phyloP scores from a whole-genome alignment of 2,888 invertebrate species.

The Cataglyphis cursor region DNA sequence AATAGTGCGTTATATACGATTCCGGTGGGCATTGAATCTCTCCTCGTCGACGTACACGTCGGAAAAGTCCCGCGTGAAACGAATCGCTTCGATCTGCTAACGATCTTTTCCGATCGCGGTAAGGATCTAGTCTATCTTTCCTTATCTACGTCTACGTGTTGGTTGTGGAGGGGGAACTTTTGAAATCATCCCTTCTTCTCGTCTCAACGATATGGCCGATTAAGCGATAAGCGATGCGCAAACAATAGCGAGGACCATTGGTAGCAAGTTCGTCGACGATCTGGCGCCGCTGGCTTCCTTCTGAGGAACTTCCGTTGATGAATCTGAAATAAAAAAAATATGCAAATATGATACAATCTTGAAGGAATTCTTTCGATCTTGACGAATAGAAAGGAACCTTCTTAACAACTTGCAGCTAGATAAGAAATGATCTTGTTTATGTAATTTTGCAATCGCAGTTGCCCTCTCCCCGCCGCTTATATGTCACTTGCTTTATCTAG shows the following conservation, averaged over 20 bases:
- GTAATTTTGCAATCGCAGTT: neutral
- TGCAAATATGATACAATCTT: neutral
- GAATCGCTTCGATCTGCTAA: constrained; percentile 8
- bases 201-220: constrained; percentile 62
- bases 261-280: constrained; percentile 66
- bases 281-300: constrained; percentile 57
- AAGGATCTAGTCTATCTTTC: constrained; percentile 43
- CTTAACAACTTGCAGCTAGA: neutral
- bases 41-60: constrained; percentile 20
- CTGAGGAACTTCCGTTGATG: constrained; percentile 64
- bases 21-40: constrained; percentile 36
- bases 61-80: constrained; percentile 38
- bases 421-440: neutral
- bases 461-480: neutral
- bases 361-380: neutral
- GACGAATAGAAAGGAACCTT: neutral
- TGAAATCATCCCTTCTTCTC: constrained; percentile 61
- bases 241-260: constrained; percentile 58
- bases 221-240: constrained; percentile 73
- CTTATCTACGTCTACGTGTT: constrained; percentile 59
- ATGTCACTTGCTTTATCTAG: neutral
- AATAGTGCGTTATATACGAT: constrained; percentile 41
- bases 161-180: constrained; percentile 44
- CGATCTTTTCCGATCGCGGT: constrained; percentile 24
- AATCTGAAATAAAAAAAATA: constrained; percentile 68